phyloP scores from a whole-genome alignment of 2,888 invertebrate genomes.

The Leucania comma region DNA sequence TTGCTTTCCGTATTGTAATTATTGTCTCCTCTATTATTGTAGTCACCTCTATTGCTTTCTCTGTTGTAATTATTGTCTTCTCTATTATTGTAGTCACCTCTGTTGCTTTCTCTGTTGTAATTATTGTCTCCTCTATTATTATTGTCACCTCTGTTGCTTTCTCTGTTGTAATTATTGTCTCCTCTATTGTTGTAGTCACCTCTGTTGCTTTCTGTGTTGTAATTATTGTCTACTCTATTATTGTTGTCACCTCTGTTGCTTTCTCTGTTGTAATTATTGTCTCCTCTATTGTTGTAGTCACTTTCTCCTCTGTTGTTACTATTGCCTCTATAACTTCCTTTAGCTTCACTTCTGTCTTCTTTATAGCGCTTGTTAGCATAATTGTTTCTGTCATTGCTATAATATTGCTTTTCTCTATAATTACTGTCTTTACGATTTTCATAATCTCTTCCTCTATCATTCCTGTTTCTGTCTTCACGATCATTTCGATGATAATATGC shows the following conservation, averaged over 20 bases:
- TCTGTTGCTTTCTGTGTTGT: background rate
- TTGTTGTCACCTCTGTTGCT: conserved; percentile 5
- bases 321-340: conserved; percentile 9
- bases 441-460: conserved; percentile 19
- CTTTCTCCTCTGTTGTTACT: conserved; percentile 2
- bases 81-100: background rate
- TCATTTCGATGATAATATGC: conserved; percentile 33
- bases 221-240: background rate
- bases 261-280: background rate
- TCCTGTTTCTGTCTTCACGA: conserved; percentile 12
- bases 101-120: background rate
- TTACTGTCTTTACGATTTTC: conserved; percentile 11
- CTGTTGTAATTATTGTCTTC: background rate
- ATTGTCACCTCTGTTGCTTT: background rate
- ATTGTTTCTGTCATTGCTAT: conserved; percentile 1
- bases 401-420: conserved; percentile 16
- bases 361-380: conserved; percentile 19
- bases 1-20: background rate
- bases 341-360: conserved; percentile 1
- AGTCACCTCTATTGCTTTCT: background rate
- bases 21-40: background rate
- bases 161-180: background rate
- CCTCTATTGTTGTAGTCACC: background rate
- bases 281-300: background rate
- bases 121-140: conserved; percentile 3